These are phyloP conservation scores for Disparrhopalites patrizii DNA, from an alignment of 2,888 invertebrate species.

Conservation along the genomic window DNA sequence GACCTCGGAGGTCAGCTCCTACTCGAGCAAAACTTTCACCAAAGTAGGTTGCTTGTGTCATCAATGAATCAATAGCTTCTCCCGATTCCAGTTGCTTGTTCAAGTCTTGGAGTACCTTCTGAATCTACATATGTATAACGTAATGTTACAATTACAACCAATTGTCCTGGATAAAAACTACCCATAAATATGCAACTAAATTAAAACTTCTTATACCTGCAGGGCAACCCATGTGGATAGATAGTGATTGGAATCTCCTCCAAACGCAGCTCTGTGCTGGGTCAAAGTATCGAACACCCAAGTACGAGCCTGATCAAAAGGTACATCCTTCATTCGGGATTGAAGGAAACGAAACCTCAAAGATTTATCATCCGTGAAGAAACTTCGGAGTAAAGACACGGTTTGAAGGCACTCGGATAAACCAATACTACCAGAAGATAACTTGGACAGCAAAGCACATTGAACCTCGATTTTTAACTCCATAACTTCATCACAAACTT, in stretches of 20 bases:
- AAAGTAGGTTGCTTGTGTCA: constrained; percentile 44
- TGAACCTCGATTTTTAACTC: constrained; percentile 45
- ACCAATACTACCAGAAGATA: constrained; percentile 44
- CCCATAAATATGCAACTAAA: no score
- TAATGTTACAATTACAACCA: background rate
- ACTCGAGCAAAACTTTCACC: constrained; percentile 48
- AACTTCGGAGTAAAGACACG: constrained; percentile 43
- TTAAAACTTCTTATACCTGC: constrained; percentile 20
- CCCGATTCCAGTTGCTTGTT: constrained; percentile 42
- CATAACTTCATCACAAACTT: constrained; percentile 41
- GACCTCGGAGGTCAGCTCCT: constrained; percentile 45
- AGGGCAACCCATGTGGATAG: constrained; percentile 45
- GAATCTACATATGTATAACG: constrained; percentile 21
- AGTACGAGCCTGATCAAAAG: constrained; percentile 43
- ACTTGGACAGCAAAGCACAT: constrained; percentile 39
- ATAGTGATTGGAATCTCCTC: constrained; percentile 46
- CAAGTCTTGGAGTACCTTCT: constrained; percentile 36
- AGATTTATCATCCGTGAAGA: constrained; percentile 46
- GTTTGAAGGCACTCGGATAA: constrained; percentile 47
- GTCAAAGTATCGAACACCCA: constrained; percentile 47
- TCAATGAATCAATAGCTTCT: constrained; percentile 40
- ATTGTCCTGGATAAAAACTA: no score
- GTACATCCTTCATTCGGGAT: constrained; percentile 43
- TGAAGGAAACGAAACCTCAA: constrained; percentile 44
- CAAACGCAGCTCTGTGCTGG: constrained; percentile 47